Evolutionary conservation across 2,113 vertebrate genomes (phyloP), one percentile per base, ranked within the genome.

Genomic region (Osmerus eperlanus): DNA sequence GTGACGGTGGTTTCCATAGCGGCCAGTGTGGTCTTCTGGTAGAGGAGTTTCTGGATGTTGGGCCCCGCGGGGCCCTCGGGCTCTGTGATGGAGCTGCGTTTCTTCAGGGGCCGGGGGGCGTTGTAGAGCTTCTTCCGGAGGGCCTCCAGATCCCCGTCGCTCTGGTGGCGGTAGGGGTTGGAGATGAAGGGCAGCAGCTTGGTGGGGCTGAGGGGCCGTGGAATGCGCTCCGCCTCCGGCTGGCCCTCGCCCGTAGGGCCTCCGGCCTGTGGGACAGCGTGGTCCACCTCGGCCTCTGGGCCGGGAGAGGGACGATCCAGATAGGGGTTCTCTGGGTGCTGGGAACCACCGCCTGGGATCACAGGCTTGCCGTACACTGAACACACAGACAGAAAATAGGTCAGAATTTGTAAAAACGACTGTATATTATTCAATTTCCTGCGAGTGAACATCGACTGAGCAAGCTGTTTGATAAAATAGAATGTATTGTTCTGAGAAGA

Each of bases 31-130:
- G 97, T 97, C 81, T 97, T 95, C 93, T 99, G 97, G 80, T 99
- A 98, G 23, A 98, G 75, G 1, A 99, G 94, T 81, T 98, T 99
- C 91, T 99, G 97, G 65, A 99, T 97, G 81, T 99, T 99, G 18
- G 97, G 97, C 41, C 97, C 97, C 0, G 93, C 94, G 0, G 97
- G 97, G 3, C 97, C 96, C 81, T 99, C 97, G 0, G 97, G 96
- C 81, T 99, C 97, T 0, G 97, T 99, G 72, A 99, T 98, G 4
- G 97, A 99, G 89, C 96, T 98, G 7, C 97, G 95, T 51, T 99
- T 99, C 88, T 99, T 99, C 16, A 99, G 87, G 0, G 97, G 97
- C 8, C 97, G 79, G 0, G 97, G 97, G 0, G 97, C 97, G 0
- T 99, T 98, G 59, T 94, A 96, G 7, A 99, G 92, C 79, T 97